Evolutionary conservation across 2,888 invertebrate genomes (phyloP).

Genomic region (Selenia dentaria): DNA sequence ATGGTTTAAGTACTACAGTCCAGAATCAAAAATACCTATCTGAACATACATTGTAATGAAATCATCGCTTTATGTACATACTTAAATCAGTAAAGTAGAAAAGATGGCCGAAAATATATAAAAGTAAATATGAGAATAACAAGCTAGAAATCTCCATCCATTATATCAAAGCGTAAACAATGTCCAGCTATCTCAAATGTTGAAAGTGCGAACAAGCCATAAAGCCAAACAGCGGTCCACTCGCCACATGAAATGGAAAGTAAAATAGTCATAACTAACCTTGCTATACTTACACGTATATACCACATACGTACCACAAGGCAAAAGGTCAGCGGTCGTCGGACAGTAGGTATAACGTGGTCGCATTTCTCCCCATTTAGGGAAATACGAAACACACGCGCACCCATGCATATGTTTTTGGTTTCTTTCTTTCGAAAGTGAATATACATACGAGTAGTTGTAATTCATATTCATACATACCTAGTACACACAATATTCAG

Average conservation of each 20-base stretch:
- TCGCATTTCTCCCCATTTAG: slow-evolving; percentile 68
- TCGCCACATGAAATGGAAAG: slow-evolving; percentile 37
- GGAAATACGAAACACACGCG: slow-evolving; percentile 52
- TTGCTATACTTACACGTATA: slow-evolving; percentile 1
- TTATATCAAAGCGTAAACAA: too few species aligned
- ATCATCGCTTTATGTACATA: too few species aligned
- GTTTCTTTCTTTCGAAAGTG: slow-evolving; percentile 20
- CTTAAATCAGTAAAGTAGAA: too few species aligned
- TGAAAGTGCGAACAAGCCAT: slow-evolving; percentile 10
- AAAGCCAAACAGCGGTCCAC: background rate
- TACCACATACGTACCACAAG: slow-evolving; percentile 25
- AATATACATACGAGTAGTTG: background rate
- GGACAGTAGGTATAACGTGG: slow-evolving; percentile 42
- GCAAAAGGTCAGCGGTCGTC: slow-evolving; percentile 49
- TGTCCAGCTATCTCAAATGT: background rate
- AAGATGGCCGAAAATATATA: too few species aligned
- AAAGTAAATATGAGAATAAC: too few species aligned
- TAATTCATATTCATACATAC: too few species aligned
- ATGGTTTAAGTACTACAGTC: too few species aligned
- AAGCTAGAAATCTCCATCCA: too few species aligned
- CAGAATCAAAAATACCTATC: too few species aligned
- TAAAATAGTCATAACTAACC: slow-evolving; percentile 19
- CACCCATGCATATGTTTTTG: slow-evolving; percentile 37
- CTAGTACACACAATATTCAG: too few species aligned
- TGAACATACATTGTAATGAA: too few species aligned